Base-by-base conservation (phyloP, 2,888 invertebrate genomes). In the Pristionchus maxplancki region DNA sequence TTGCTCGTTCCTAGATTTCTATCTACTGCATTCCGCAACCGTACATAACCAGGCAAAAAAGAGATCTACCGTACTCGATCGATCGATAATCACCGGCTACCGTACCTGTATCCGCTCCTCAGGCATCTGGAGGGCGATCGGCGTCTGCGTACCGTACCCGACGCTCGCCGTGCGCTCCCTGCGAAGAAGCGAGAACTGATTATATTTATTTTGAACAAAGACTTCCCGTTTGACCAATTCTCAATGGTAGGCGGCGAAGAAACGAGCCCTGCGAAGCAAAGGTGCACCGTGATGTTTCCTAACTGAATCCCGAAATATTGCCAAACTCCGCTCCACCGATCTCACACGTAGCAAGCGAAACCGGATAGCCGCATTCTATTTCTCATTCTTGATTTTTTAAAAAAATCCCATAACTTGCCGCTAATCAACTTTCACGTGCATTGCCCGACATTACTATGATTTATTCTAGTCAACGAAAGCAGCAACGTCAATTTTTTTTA, bases 81-180 rank as follows among this genome's bases (percentile, higher is more conserved):
- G 34, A 78, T 78, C 74, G 40, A 74, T 74, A 74, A 44, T 24
- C 71, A 20, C 31, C 64, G 31, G 71, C 40, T 85, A 85, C 64
- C 58, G 85, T 85, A 87, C 86, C 86, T 87, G 86, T 50, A 87
- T 71, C 50, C 86, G 44, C 50, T 87, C 86, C 64, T 71, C 86
- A 62, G 85, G 62, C 67, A 87, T 87, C 71, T 67, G 34, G 50
- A 87, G 48, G 31, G 71, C 48, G 40, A 34, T 48, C n/a, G 86
- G 44, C 71, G 40, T 87, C 86, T 87, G 40, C 28, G 86, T 87
- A 71, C 86, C 86, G 86, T 87, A 87, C 1, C 86, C 86, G 5
- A 48, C 58, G 31, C 86, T 58, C 20, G 48, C 58, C 4, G 48
- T 67, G 34, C 86, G 85, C 20, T 85, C 85, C 40, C 85, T 85